Evolutionary conservation across 37 sponge, comb jelly and placozoan species (phyloP), one percentile per base, ranked within the genome.

Genomic region (Mnemiopsis leidyi): DNA sequence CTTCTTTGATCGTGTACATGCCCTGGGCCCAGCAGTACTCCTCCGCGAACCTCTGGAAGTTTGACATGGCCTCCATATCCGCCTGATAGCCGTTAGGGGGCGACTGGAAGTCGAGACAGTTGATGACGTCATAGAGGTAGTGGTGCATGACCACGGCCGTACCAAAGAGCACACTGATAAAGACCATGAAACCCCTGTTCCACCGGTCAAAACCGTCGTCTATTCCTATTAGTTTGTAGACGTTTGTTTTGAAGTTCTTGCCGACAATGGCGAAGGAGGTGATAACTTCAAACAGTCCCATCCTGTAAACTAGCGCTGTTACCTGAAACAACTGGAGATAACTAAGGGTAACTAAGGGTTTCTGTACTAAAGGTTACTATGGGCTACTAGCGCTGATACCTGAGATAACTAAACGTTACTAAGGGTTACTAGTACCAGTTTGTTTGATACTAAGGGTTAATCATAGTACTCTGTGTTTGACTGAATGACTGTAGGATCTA

Each of bases 141-240:
- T 79, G 82, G 36, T 79, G 82, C 30, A 79, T 29, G 9, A 79
- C 23, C 23, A 79, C 36, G 2, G 82, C 82, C 2, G 36, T 33
- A 33, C 82, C 82, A 23, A 79, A 79, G 3, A 79, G 82, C 0
- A 79, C 34, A 23, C 36, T 79, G 3, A 79, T 79, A 33, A 79
- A 79, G 7, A 79, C 82, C 82, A 79, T 79, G 82, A 79, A 79
- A 13, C 82, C 82, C 34, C 82, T 32, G 82, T 79, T 79, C 82
- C 82, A 79, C 36, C 82, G 21, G 82, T 79, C 82, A 23, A 79
- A 79, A 3, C 82, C 82, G 37, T 79, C 82, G 37, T 79, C 82
- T 36, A 79, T 21, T 16, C 23, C 21, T 79, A 79, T 35, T 7
- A 79, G 3, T 33, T 79, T 79, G 82, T 29, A 79, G 23, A 79